Evolutionary conservation across 2,888 invertebrate genomes (phyloP), one percentile per base, ranked within the genome.

Genomic region (Drosophila cognata): DNA sequence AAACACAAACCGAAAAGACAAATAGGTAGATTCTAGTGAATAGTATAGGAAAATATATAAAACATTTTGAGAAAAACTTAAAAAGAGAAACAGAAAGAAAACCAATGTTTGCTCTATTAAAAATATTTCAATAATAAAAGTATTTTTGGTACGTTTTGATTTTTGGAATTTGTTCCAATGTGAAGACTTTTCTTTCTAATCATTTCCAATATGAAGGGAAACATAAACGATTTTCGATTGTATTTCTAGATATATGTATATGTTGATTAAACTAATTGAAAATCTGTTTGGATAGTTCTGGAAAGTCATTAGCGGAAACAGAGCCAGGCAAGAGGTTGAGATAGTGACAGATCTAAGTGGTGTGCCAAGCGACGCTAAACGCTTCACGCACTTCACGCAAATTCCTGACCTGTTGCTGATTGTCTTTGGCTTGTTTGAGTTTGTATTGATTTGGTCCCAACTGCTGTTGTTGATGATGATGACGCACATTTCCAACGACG

Each of bases 401-500:
- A 51, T 77, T 77, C 87, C 88, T 91, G 91, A 91, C 91, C 91
- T 91, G 91, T 88, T 91, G 91, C 80, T 89, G 91, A 91, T 91
- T 90, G 90, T 91, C 90, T 84, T 88, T 77, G 89, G 85, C 67
- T 79, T 88, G 83, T 56, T 84, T 90, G 69, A 73, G 71, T 81
- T 72, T 84, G 74, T 71, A 81, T 82, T 85, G 85, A 78, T 79
- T 85, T 83, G 86, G 88, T 86, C 88, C 89, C 84, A 75, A 75
- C 74, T 79, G 79, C 48, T 62, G 82, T 8, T 69, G 77, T 50
- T 60, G 77, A 33, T 56, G 68, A 46, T 75, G 84, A 72, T 83
- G 77, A 67, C 83, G 84, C 74, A 77, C 65, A 68, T 52, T 70
- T 69, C 82, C 75, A 74, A 69, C 79, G 66, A 70, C 48, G 79